Conservation (phyloP, 2,797 vertebrate species). For the Pseudochromis fuscus region DNA sequence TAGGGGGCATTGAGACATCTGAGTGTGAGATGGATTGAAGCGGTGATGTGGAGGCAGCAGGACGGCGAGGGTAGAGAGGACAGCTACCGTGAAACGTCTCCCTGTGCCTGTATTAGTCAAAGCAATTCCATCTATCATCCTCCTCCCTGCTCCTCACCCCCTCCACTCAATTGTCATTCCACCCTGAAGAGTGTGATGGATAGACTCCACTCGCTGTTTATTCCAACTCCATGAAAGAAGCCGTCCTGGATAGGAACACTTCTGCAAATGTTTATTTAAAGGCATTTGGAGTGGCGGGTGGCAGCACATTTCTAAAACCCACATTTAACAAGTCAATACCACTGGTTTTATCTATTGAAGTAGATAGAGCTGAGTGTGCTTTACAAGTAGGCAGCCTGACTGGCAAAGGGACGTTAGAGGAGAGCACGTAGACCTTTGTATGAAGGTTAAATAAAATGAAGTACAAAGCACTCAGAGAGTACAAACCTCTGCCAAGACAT, state of each 20-base stretch:
- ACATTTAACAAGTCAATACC: background rate
- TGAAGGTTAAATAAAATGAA: no score
- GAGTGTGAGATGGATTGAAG: conserved; percentile 66
- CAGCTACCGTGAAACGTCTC: conserved; percentile 52
- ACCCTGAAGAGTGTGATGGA: conserved; percentile 63
- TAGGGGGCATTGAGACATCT: conserved; percentile 45
- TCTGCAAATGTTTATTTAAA: conserved; percentile 25
- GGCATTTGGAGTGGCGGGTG: background rate
- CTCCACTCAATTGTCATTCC: conserved; percentile 47
- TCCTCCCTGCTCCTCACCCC: conserved; percentile 18
- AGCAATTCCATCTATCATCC: conserved; percentile 69
- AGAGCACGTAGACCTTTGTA: background rate
- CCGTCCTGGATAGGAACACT: conserved; percentile 5
- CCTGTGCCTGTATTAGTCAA: conserved; percentile 66
- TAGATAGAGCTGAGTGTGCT: background rate
- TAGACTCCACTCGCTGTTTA: conserved; percentile 61
- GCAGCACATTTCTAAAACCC: background rate
- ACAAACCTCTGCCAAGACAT: no score
- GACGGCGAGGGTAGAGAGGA: conserved; percentile 51
- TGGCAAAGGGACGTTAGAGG: background rate
- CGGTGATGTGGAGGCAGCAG: conserved; percentile 54
- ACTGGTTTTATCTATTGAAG: background rate
- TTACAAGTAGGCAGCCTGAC: background rate
- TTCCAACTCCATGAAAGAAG: conserved; percentile 39
- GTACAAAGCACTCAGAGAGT: no score